These are phyloP conservation scores for Microcebus jonahi DNA, from an alignment of 2,113 vertebrate species.

Conservation along the genomic window DNA sequence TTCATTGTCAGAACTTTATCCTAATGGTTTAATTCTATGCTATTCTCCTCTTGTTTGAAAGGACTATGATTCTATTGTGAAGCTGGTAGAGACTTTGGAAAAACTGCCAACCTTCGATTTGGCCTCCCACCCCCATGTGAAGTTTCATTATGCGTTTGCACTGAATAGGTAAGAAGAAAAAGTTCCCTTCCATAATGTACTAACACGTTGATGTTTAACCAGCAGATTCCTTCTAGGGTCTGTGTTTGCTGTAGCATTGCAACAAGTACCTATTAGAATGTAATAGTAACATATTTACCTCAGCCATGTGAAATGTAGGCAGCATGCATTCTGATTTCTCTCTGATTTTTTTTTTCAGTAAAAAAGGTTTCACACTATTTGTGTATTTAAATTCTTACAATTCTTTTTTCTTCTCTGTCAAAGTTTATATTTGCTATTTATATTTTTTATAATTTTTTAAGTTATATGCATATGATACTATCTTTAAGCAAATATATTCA, in stretches of 20 bases:
- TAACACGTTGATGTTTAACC: neutral
- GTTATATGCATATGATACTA: neutral
- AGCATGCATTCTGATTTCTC: neutral
- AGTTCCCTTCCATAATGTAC: neutral
- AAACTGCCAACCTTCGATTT: conserved; percentile 98
- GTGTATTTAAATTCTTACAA: conserved; percentile 21
- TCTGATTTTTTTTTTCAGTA: neutral
- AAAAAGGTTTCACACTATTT: neutral
- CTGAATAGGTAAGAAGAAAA: conserved; percentile 92
- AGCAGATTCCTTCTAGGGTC: neutral
- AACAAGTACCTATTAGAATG: neutral
- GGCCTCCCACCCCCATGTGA: conserved; percentile 95
- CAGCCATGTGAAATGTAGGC: neutral
- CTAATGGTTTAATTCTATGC: conserved; percentile 56
- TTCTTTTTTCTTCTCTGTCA: neutral
- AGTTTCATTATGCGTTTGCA: conserved; percentile 98
- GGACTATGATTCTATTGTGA: conserved; percentile 98
- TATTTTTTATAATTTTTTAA: neutral
- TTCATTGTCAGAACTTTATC: neutral
- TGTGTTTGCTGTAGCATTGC: neutral
- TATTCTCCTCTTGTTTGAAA: conserved; percentile 80
- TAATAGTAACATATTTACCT: neutral
- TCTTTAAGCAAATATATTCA: neutral
- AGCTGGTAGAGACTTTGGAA: conserved; percentile 96
- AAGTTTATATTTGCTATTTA: conserved; percentile 37